phyloP scores from a whole-genome alignment of 2,113 vertebrate genomes.

The Amblyornis subalaris region DNA sequence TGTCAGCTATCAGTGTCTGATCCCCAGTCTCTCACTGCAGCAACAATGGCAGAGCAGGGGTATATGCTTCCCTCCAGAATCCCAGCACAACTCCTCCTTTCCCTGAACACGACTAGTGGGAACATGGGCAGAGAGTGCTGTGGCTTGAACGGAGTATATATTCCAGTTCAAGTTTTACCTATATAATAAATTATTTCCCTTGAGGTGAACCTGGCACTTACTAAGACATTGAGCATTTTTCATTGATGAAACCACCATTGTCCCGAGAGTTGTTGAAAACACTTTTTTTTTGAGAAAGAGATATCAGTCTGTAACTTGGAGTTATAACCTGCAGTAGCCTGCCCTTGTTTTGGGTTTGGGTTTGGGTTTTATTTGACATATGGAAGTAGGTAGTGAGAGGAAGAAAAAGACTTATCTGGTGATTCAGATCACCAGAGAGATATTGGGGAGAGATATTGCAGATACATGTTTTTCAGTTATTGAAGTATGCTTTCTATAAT shows the following conservation, averaged over 20 bases:
- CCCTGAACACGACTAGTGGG: neutral
- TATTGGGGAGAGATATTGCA: neutral
- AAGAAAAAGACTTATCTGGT: neutral
- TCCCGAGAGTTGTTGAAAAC: neutral
- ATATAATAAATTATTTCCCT: neutral
- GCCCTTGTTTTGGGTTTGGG: neutral
- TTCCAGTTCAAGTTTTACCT: neutral
- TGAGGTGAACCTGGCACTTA: neutral
- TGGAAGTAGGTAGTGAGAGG: neutral
- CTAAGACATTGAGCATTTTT: neutral
- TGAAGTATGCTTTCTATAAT: neutral
- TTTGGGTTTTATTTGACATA: neutral
- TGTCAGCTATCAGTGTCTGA: neutral
- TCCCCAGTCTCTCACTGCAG: neutral
- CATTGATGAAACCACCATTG: neutral
- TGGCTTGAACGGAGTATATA: rapidly evolving
- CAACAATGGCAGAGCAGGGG: neutral
- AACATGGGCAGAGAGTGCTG: rapidly evolving
- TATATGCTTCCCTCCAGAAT: neutral
- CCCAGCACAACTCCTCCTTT: neutral
- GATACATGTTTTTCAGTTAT: neutral
- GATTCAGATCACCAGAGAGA: no score
- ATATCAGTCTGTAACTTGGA: neutral
- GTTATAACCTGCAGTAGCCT: neutral
- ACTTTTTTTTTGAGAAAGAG: neutral